Conservation (phyloP, 2,888 invertebrate species). For the Operophtera brumata region DNA sequence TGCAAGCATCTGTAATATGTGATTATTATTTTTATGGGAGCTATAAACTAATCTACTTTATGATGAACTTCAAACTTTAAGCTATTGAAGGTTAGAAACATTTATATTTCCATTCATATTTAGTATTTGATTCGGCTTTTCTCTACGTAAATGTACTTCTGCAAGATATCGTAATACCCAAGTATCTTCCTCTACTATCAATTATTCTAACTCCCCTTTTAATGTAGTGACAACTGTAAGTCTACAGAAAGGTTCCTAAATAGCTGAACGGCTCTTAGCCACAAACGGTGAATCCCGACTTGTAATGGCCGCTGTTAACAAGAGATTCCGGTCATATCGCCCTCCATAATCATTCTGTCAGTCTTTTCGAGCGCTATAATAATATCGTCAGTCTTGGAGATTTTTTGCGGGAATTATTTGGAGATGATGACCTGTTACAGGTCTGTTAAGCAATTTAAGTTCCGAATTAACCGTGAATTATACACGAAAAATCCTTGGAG, state of each 20-base stretch:
- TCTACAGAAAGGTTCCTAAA: conserved; percentile 6
- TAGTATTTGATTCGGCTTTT: too few species aligned
- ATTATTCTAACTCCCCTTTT: conserved; percentile 1
- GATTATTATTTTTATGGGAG: too few species aligned
- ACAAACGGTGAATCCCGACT: conserved; percentile 16
- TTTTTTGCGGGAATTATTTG: not conserved
- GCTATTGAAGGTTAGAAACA: too few species aligned
- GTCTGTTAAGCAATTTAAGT: not conserved
- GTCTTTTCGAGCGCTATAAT: conserved; percentile 2
- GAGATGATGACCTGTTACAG: conserved; percentile 6
- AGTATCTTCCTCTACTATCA: not conserved
- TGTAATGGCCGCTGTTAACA: conserved; percentile 16
- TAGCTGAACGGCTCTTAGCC: conserved; percentile 10
- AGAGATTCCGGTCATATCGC: conserved; percentile 21
- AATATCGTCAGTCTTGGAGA: conserved; percentile 6
- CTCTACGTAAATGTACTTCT: too few species aligned
- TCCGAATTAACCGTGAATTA: not conserved
- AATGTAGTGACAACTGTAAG: conserved; percentile 12
- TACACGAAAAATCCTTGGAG: too few species aligned
- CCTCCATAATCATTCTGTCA: conserved; percentile 14
- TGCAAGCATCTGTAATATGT: too few species aligned
- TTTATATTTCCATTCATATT: too few species aligned
- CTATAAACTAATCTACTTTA: too few species aligned
- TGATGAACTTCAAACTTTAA: too few species aligned
- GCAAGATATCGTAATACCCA: too few species aligned